Conservation (phyloP, 2,797 vertebrate species). For the Ispidina lecontei region DNA sequence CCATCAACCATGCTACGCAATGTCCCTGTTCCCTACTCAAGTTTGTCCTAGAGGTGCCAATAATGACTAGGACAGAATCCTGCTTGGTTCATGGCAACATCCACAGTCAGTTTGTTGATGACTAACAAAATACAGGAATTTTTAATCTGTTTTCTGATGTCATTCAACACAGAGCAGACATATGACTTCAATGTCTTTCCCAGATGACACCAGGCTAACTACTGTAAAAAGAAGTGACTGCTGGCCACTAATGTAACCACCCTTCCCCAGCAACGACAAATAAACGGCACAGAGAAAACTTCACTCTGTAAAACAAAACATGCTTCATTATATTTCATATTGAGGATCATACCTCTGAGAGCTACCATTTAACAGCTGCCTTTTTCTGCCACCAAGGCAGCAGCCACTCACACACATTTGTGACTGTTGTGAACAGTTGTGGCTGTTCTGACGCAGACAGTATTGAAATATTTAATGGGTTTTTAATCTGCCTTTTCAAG, state of each 20-base stretch:
- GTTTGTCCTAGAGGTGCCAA: neutral
- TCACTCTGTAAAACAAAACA: neutral
- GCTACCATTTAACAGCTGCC: neutral
- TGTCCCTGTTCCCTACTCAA: neutral
- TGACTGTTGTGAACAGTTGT: neutral
- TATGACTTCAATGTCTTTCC: neutral
- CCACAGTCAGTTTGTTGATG: neutral
- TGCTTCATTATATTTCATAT: neutral
- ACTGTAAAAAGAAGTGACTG: neutral
- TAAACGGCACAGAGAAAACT: neutral
- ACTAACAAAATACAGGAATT: neutral
- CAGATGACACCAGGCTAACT: neutral
- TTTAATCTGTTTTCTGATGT: neutral
- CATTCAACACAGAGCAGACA: neutral
- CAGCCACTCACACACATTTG: neutral
- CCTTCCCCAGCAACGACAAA: neutral
- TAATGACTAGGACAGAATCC: neutral
- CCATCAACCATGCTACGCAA: neutral
- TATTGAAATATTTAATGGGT: neutral
- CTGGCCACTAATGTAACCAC: neutral
- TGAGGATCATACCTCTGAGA: neutral
- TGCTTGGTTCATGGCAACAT: neutral
- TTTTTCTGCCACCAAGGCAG: neutral
- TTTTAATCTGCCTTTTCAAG: slow-evolving; percentile 31
- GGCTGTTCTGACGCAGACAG: neutral